Conservation (phyloP, 2,888 invertebrate genomes). For the Parascotia fuliginaria region DNA sequence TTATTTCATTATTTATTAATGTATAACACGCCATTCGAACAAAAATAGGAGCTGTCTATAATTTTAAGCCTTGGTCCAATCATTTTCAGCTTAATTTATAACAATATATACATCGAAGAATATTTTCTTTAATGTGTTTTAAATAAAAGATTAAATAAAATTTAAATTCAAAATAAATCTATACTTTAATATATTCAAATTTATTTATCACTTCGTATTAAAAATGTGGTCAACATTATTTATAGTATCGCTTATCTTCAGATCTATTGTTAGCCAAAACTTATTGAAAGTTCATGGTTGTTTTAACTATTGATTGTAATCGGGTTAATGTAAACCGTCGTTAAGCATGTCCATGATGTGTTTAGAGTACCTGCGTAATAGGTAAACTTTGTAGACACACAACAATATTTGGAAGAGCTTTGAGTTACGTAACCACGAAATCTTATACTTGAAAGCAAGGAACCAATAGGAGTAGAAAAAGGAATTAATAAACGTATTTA, state of each 20-base stretch:
- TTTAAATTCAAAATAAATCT: constrained; percentile 13
- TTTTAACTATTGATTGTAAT: constrained; percentile 26
- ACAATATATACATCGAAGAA: neutral
- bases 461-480: too few species aligned
- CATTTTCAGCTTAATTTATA: neutral
- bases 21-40: too few species aligned
- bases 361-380: neutral
- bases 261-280: constrained; percentile 34
- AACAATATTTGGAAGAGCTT: neutral
- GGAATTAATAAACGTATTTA: too few species aligned
- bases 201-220: constrained; percentile 29
- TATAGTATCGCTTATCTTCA: constrained; percentile 17
- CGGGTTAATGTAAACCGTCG: constrained; percentile 25
- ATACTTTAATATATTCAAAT: constrained; percentile 34
- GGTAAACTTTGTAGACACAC: neutral
- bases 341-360: constrained; percentile 5
- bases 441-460: too few species aligned
- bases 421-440: neutral
- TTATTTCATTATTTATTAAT: too few species aligned
- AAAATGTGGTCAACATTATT: constrained; percentile 38
- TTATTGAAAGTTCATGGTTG: constrained; percentile 34
- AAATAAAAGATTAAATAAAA: constrained; percentile 1
- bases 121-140: neutral
- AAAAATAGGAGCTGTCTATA: too few species aligned
- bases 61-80: too few species aligned